A percentile compares a stretch with the other conserved stretches of the same genome.
Conservation (phyloP, 30 jellyfish, hydroid and myxozoan genomes). For the Mastigias papua region DNA sequence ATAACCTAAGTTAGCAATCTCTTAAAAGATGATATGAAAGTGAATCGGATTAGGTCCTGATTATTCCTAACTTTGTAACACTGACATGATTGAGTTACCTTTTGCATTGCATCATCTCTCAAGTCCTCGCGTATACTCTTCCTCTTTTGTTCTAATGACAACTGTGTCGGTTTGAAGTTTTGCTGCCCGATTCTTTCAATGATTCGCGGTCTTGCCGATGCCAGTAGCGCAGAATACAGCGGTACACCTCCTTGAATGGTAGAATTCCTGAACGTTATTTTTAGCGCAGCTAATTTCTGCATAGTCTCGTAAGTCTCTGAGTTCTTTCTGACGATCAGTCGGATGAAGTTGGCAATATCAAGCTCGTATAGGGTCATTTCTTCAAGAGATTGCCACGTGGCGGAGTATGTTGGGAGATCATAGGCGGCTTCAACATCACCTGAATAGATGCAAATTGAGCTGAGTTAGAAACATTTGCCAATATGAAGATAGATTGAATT, state of each 20-base stretch:
- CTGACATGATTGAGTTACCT: background rate
- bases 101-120: conserved; percentile 3
- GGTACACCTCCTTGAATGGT: conserved; percentile 86
- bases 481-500: too few relatives aligned
- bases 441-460: too few relatives aligned
- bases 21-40: too few relatives aligned
- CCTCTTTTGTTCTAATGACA: conserved; percentile 22
- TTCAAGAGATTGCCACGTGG: conserved; percentile 78
- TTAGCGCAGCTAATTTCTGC: conserved; percentile 68
- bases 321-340: conserved; percentile 84
- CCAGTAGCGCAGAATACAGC: conserved; percentile 68
- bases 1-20: too few relatives aligned
- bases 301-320: conserved; percentile 90
- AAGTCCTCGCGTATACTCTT: conserved; percentile 6
- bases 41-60: too few relatives aligned
- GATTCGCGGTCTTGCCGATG: conserved; percentile 4
- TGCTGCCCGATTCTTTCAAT: conserved; percentile 3
- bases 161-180: conserved; percentile 23
- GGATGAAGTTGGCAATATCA: conserved; percentile 73
- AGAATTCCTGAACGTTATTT: conserved; percentile 65
- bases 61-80: background rate
- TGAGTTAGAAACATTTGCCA: too few relatives aligned
- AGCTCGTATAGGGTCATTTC: conserved; percentile 78
- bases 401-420: conserved; percentile 64
- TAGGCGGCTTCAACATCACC: conserved; percentile 57